Evolutionary conservation across 2,113 vertebrate species (phyloP).

Genomic region (Holacanthus passer): DNA sequence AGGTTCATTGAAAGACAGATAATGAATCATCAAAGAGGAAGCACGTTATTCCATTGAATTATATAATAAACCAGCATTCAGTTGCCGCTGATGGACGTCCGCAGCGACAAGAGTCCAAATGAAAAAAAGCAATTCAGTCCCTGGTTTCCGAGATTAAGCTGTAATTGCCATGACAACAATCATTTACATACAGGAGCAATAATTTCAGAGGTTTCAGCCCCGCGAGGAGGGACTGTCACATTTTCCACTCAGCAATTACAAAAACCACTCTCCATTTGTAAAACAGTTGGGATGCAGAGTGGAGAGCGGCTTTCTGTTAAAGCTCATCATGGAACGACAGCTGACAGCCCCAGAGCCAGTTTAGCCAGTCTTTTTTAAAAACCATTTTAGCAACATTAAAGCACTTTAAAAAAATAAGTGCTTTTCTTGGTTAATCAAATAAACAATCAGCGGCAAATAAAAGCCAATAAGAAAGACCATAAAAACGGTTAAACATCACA

Average conservation of each 20-base stretch:
- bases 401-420: constrained; percentile 13
- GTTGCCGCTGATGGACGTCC: background rate
- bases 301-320: constrained; percentile 26
- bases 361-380: constrained; percentile 15
- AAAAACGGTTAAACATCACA: background rate
- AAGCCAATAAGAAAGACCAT: constrained; percentile 19
- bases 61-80: constrained; percentile 9
- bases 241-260: constrained; percentile 58
- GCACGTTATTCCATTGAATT: constrained; percentile 22
- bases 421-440: constrained; percentile 28
- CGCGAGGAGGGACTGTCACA: constrained; percentile 45
- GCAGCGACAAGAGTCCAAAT: constrained; percentile 28
- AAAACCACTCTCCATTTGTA: constrained; percentile 39
- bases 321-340: constrained; percentile 41
- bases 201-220: constrained; percentile 65
- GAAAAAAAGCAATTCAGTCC: constrained; percentile 59
- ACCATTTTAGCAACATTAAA: constrained; percentile 31
- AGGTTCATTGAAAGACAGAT: background rate
- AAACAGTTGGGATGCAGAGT: constrained; percentile 16
- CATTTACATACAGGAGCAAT: constrained; percentile 56
- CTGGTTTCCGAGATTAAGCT: constrained; percentile 56
- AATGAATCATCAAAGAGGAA: constrained; percentile 8
- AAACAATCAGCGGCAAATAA: constrained; percentile 34
- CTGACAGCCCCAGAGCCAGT: constrained; percentile 36
- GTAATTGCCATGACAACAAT: constrained; percentile 75